Percentiles rank a stretch among this genome's conserved stretches.
phyloP scores from a whole-genome alignment of 2,113 vertebrate genomes.

The Otolemur garnettii region DNA sequence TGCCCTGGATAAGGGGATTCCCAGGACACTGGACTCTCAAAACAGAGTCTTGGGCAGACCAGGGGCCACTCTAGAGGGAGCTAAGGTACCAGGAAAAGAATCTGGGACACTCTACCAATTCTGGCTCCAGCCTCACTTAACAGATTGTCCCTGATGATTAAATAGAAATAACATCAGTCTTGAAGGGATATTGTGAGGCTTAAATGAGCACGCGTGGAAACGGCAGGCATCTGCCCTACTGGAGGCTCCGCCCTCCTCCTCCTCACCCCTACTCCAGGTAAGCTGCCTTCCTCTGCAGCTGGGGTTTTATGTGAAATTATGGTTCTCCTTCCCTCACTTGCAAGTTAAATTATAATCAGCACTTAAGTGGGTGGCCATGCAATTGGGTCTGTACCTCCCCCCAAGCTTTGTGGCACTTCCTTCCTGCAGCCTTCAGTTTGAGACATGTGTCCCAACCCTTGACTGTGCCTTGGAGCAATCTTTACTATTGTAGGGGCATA shows the following conservation, averaged over 20 bases:
- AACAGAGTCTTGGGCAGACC: neutral
- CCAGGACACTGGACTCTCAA: neutral
- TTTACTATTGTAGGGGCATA: no score
- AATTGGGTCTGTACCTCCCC: rapidly evolving
- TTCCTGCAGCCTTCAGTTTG: neutral
- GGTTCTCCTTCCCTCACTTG: neutral
- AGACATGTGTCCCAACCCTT: neutral
- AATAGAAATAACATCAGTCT: neutral
- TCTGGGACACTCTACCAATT: neutral
- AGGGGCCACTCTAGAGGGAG: neutral
- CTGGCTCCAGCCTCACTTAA: neutral
- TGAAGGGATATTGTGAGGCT: neutral
- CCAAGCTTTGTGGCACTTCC: neutral
- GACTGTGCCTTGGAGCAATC: neutral
- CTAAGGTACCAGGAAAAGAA: neutral
- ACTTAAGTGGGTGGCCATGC: neutral
- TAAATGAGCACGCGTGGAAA: neutral
- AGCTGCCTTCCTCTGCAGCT: neutral
- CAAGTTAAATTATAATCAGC: neutral
- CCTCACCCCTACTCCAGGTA: neutral
- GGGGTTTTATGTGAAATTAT: neutral
- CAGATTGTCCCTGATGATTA: neutral
- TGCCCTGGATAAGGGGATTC: neutral
- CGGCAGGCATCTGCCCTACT: neutral
- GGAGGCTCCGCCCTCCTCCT: neutral